Conservation (phyloP, 2,113 vertebrate genomes). For the Danio rerio region DNA sequence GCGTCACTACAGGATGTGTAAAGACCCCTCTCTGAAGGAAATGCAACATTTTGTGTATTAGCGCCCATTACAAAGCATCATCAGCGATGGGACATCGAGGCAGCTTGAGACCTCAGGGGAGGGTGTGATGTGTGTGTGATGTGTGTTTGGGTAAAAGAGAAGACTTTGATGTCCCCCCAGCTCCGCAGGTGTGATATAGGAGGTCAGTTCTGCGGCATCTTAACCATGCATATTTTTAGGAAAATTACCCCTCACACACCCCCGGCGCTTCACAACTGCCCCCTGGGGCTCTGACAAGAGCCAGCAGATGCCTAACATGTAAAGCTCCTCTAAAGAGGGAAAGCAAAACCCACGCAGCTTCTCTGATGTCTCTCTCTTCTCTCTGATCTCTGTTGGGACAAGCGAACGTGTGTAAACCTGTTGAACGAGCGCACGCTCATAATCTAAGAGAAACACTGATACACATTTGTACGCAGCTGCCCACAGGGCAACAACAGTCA, state of each 20-base stretch:
- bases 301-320: slow-evolving; percentile 81
- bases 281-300: slow-evolving; percentile 69
- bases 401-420: slow-evolving; percentile 71
- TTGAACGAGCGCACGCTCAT: slow-evolving; percentile 42
- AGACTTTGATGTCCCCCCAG: slow-evolving; percentile 72
- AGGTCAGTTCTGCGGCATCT: slow-evolving; percentile 72
- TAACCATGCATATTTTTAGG: slow-evolving; percentile 73
- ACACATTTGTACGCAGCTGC: slow-evolving; percentile 33
- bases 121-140: slow-evolving; percentile 71
- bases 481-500: slow-evolving; percentile 30
- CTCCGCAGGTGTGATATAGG: slow-evolving; percentile 74
- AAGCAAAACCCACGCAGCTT: slow-evolving; percentile 67
- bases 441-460: slow-evolving; percentile 26
- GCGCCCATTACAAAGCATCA: slow-evolving; percentile 1
- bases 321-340: slow-evolving; percentile 69
- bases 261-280: slow-evolving; percentile 20
- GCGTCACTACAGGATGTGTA: not conserved
- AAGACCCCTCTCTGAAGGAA: not conserved
- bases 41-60: not conserved
- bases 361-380: slow-evolving; percentile 65
- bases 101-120: slow-evolving; percentile 61
- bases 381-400: slow-evolving; percentile 66
- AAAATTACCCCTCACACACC: slow-evolving; percentile 56
- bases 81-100: slow-evolving; percentile 45
- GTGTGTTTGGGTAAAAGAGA: slow-evolving; percentile 63